Percentiles rank a stretch among this genome's conserved stretches.
These are phyloP conservation scores for Hymenochirus boettgeri DNA, from an alignment of 2,113 vertebrate genomes.

Conservation along the genomic window DNA sequence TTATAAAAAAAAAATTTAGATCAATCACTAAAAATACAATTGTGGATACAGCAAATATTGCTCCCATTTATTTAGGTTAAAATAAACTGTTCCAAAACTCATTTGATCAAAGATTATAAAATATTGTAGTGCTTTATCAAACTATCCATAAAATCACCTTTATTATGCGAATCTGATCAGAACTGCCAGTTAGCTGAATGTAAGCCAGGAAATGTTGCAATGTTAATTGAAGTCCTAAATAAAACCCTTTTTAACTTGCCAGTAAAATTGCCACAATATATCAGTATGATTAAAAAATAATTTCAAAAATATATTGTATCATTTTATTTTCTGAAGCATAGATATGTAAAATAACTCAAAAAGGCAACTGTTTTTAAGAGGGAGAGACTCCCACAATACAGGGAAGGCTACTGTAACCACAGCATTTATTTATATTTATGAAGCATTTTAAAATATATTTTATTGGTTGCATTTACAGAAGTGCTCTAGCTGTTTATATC, in stretches of 20 bases:
- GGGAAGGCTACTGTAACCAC: background rate
- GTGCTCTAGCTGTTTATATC: slow-evolving; percentile 10
- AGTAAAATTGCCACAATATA: background rate
- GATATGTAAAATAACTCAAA: slow-evolving; percentile 1
- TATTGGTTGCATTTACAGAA: slow-evolving; percentile 16
- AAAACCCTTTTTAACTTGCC: background rate
- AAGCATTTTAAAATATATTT: slow-evolving; percentile 19
- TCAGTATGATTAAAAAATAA: background rate
- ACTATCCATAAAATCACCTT: no score
- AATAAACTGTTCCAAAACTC: no score
- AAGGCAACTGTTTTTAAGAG: background rate
- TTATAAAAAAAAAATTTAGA: no score
- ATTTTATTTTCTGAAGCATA: background rate
- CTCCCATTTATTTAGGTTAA: no score
- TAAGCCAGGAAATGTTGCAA: no score
- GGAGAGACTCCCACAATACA: background rate
- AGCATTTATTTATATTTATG: slow-evolving; percentile 16
- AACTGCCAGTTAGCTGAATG: no score
- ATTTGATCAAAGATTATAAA: no score
- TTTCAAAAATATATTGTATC: background rate
- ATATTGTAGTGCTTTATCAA: no score
- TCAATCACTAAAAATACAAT: no score
- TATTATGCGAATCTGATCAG: no score
- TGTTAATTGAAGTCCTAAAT: background rate
- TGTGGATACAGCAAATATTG: no score